Conservation (phyloP, 1,140 invertebrate species). For the Mercenaria mercenaria region DNA sequence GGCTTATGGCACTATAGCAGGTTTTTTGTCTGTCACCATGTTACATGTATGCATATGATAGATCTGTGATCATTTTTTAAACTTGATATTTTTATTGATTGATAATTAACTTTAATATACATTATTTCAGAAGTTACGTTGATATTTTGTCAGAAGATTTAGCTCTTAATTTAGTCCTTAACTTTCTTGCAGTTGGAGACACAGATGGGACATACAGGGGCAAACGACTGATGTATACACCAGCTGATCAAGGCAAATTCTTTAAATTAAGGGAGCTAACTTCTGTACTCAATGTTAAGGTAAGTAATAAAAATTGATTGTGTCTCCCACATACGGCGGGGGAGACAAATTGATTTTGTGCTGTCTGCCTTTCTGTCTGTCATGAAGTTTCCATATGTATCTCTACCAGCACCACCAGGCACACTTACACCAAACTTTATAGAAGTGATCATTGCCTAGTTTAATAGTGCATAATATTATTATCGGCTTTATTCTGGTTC, state of each 20-base stretch:
- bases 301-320: constrained; percentile 40
- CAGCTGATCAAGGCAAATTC: constrained; percentile 79
- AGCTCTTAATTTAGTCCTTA: no score
- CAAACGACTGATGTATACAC: constrained; percentile 80
- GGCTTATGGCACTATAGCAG: no score
- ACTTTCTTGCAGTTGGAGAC: constrained; percentile 78
- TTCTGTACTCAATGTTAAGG: constrained; percentile 78
- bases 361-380: not conserved
- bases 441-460: not conserved
- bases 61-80: no score
- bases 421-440: no score
- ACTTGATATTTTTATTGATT: no score
- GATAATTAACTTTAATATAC: no score
- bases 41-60: no score
- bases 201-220: constrained; percentile 80
- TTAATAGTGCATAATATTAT: not conserved
- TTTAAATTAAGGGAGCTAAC: constrained; percentile 78
- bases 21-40: no score
- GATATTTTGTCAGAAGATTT: no score
- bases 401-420: not conserved
- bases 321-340: not conserved
- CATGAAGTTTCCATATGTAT: not conserved
- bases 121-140: no score
- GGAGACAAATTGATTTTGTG: not conserved
- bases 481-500: no score